Evolutionary conservation across 2,888 invertebrate species (phyloP), one percentile per base, ranked within the genome.

Genomic region (Stegana nigrithorax): DNA sequence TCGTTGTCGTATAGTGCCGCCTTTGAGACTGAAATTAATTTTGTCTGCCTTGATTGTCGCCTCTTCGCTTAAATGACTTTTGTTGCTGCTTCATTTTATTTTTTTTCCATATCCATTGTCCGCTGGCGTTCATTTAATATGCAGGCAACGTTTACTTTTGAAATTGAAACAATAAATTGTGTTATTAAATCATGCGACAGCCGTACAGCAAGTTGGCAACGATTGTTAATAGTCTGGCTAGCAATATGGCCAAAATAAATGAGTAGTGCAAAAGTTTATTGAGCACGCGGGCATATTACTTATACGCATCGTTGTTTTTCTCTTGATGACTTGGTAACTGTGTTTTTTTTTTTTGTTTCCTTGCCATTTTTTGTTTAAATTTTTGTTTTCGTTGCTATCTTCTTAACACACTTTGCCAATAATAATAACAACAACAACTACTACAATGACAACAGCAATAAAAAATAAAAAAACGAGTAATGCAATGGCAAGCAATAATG

Each of bases 11-110:
- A 7, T 47, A 25, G 19, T 14, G 1, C 0, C 1, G 14, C 51
- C 51, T 53, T 53, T 27, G 14, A 19, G n/a, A 17, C 51, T 27
- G 27, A n/a, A 53, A 55, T 55, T 55, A 21, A 55, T 27, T 55
- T 55, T 55, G 8, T 21, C 6, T 14, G 19, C 21, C 12, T 32
- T 26, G 50, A 26, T 55, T 23, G 4, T 32, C 14, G 14, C n/a
- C 27, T 14, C 10, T 27, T 14, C 21, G 12, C 32, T 19, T 36
- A 10, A 55, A 55, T 55, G 14, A 55, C 10, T 29, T 55, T 53
- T 10, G 29, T 53, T 19, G 21, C 5, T 27, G 32, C 21, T 14
- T 53, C 8, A 26, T 55, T 55, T 23, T 12, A 19, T 47, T 17
- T 8, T 44, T 17, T n/a, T 44, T 17, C 14, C 5, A 25, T 5